Base-by-base conservation (phyloP, 2,797 vertebrate genomes). In the Ceyx erithaca region DNA sequence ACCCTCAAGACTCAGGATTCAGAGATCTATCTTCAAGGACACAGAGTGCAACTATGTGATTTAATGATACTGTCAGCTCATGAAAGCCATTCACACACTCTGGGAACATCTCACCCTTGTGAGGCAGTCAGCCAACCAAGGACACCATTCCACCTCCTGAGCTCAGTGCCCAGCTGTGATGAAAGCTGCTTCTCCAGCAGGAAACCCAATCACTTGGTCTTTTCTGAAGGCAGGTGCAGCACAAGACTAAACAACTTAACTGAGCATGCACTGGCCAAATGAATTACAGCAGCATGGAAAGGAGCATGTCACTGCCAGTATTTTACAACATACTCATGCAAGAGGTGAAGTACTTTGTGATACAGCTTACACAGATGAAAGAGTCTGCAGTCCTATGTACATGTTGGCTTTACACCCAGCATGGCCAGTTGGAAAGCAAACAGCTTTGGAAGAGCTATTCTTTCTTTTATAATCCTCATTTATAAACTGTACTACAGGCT, bases 391-490 rank as follows among this genome's bases (percentile, higher is more conserved):
- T 62, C 78, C 84, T 72, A 30, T 9, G 16, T 9, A 18, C 26
- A 45, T 14, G n/a, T 33, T 49, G 31, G 31, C 67, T 84, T 81
- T 35, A 57, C 18, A 31, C 69, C 37, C 54, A 61, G 58, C 31
- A 63, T 4, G 1, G 62, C 25, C 80, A 67, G 30, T 35, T 76
- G 48, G 43, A 68, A 54, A 23, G 41, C 72, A 89, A 87, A 87
- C 1, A 62, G 87, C 54, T 89, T 94, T 89, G 48, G 85, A 89
- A 85, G 64, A 63, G 19, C 62, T 49, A 23, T 48, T 85, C n/a
- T 49, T 72, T 81, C 51, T 75, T 87, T 95, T 76, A 83, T 48
- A 92, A 64, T 41, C 52, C 49, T 91, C 72, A 78, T 73, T 92
- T 80, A 73, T 26, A 26, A 87, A 66, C 69, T 78, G 21, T 26